Evolutionary conservation across 2,113 vertebrate genomes (phyloP).

Genomic region (Neodon shergylaensis): DNA sequence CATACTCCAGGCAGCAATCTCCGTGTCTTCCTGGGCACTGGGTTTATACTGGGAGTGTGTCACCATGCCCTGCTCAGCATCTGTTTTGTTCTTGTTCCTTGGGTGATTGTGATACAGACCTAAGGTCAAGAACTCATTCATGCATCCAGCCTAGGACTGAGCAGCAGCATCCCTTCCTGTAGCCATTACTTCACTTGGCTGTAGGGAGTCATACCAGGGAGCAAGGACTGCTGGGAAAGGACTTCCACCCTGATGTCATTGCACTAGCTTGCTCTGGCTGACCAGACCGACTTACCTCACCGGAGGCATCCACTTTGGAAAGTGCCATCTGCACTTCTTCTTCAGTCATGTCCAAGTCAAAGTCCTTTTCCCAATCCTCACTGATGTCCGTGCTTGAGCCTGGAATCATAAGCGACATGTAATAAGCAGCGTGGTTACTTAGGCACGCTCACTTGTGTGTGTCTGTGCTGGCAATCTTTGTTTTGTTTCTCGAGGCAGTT

Average conservation of each 20-base stretch:
- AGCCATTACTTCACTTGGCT: neutral
- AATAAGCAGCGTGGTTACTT: neutral
- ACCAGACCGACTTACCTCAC: conserved; percentile 87
- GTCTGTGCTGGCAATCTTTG: neutral
- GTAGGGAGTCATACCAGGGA: neutral
- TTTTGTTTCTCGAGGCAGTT: neutral
- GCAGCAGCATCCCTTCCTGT: neutral
- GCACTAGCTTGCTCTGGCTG: neutral
- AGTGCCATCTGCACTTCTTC: conserved; percentile 97
- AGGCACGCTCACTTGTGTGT: neutral
- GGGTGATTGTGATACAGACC: neutral
- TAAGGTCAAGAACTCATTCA: neutral
- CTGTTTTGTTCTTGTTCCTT: neutral
- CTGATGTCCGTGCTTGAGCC: conserved; percentile 98
- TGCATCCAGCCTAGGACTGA: neutral
- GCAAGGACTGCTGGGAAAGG: neutral
- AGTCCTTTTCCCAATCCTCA: conserved; percentile 99
- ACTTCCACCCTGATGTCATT: accelerated
- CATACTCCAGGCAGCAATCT: neutral
- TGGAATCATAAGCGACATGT: conserved; percentile 79
- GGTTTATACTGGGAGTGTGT: neutral
- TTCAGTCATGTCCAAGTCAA: conserved; percentile 99
- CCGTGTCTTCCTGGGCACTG: neutral
- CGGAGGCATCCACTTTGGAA: conserved; percentile 92
- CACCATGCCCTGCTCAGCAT: neutral